Conservation (phyloP, 1,140 invertebrate species). For the Dreissena polymorpha region DNA sequence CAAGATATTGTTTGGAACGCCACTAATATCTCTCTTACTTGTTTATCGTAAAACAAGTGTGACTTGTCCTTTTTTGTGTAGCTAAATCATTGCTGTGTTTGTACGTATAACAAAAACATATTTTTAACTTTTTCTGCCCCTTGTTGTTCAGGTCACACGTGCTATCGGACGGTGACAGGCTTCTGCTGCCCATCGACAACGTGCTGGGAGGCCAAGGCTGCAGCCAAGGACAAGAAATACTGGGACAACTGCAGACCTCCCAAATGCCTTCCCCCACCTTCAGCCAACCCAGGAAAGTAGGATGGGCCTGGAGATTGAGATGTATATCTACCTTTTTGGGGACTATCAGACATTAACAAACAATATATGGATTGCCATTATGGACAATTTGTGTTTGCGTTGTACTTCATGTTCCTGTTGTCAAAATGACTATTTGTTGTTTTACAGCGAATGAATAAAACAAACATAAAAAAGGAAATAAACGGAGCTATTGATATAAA, state of each 20-base stretch:
- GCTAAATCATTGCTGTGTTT: neutral
- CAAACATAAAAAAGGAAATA: too few species aligned
- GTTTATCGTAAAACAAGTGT: neutral
- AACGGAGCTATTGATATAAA: too few species aligned
- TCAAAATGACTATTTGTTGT: too few species aligned
- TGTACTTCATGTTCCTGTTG: too few species aligned
- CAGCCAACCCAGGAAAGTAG: constrained; percentile 5
- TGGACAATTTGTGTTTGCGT: too few species aligned
- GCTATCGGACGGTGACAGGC: constrained; percentile 37
- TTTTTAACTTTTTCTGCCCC: neutral
- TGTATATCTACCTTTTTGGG: too few species aligned
- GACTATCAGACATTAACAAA: too few species aligned
- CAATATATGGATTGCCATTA: too few species aligned
- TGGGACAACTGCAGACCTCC: constrained; percentile 38
- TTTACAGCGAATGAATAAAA: too few species aligned
- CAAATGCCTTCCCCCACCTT: constrained; percentile 23
- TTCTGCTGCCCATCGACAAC: constrained; percentile 32
- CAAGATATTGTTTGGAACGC: neutral
- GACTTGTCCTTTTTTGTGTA: neutral
- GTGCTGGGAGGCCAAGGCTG: constrained; percentile 15
- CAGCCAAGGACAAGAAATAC: constrained; percentile 11
- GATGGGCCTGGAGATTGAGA: too few species aligned
- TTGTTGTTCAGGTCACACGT: constrained; percentile 31
- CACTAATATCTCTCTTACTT: neutral
- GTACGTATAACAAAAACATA: neutral